Evolutionary conservation across 2,113 vertebrate species (phyloP).

Genomic region (Misgurnus mizolepis): DNA sequence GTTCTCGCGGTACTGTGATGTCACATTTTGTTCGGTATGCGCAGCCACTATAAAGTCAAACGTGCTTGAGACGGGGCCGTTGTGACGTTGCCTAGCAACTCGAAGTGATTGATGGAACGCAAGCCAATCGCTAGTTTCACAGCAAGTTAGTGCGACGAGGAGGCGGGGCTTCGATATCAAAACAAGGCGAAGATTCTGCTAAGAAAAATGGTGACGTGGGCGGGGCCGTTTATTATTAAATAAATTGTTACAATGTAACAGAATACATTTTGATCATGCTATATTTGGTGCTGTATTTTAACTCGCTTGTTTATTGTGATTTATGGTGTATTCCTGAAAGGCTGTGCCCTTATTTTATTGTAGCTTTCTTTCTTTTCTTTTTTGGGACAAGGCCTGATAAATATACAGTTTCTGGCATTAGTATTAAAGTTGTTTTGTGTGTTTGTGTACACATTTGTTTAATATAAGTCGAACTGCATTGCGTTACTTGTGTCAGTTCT

Average conservation of each 20-base stretch:
- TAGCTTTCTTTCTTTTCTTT: too few relatives aligned
- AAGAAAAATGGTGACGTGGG: slow-evolving; percentile 52
- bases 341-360: too few relatives aligned
- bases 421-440: too few relatives aligned
- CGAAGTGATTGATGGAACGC: slow-evolving; percentile 57
- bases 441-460: too few relatives aligned
- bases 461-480: too few relatives aligned
- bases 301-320: background rate
- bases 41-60: background rate
- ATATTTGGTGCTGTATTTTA: background rate
- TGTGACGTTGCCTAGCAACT: background rate
- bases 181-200: slow-evolving; percentile 70
- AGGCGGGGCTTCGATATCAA: slow-evolving; percentile 67
- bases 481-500: too few relatives aligned
- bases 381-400: too few relatives aligned
- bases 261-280: background rate
- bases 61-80: background rate
- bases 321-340: background rate
- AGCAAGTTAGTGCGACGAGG: background rate
- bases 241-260: slow-evolving; percentile 8
- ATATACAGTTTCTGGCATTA: too few relatives aligned
- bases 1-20: too few relatives aligned
- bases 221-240: slow-evolving; percentile 32
- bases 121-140: slow-evolving; percentile 56
- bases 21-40: too few relatives aligned